Conservation (phyloP, 2,113 vertebrate species). For the Plecotus auritus region DNA sequence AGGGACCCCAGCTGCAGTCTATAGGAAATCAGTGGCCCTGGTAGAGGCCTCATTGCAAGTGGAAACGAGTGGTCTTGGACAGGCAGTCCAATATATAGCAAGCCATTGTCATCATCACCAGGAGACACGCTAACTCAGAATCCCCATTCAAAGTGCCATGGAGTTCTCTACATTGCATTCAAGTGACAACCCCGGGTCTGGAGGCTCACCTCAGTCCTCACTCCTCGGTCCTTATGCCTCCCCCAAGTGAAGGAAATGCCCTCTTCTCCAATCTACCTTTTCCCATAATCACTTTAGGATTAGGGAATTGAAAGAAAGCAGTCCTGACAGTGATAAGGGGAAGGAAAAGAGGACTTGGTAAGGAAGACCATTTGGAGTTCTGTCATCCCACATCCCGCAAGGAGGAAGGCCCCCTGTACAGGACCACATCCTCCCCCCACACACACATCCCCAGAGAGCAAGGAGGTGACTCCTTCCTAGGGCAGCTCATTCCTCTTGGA, state of each 20-base stretch:
- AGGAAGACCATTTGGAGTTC: background rate
- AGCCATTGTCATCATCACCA: background rate
- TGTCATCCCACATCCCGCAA: background rate
- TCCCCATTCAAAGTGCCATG: background rate
- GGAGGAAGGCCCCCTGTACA: background rate
- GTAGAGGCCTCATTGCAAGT: background rate
- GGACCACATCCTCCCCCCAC: background rate
- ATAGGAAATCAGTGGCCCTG: background rate
- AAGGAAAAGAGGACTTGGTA: background rate
- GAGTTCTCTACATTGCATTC: background rate
- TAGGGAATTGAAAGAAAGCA: background rate
- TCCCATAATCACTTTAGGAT: background rate
- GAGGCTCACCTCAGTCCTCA: fast-evolving
- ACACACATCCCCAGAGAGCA: no score
- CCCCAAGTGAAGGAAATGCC: background rate
- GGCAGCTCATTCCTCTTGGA: background rate
- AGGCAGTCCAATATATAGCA: background rate
- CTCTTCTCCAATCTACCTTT: background rate
- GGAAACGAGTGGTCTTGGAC: background rate
- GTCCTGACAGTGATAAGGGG: background rate
- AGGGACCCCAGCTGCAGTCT: background rate
- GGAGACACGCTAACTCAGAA: background rate
- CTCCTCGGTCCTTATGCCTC: background rate
- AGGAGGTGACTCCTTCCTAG: background rate
- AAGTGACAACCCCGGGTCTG: background rate